Evolutionary conservation across 2,888 invertebrate genomes (phyloP).

Genomic region (Rhyacophila evoluta): DNA sequence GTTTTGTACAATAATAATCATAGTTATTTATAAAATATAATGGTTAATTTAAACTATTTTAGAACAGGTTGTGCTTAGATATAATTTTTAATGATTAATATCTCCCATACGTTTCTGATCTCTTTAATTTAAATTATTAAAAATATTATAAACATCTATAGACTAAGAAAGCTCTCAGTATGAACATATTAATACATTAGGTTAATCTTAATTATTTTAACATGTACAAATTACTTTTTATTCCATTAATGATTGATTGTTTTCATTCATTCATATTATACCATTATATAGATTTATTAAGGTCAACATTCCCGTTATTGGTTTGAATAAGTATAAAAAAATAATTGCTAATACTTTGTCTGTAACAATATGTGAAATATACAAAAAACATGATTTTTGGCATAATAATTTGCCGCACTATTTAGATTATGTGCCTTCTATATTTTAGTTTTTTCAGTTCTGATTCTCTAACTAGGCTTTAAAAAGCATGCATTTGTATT

Average conservation of each 20-base stretch:
- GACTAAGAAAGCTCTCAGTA: neutral
- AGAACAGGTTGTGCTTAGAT: constrained; percentile 1
- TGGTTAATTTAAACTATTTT: neutral
- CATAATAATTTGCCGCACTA: too few species aligned
- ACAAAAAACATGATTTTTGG: too few species aligned
- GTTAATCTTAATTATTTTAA: neutral
- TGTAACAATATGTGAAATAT: neutral
- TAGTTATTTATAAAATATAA: too few species aligned
- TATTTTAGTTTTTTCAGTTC: too few species aligned
- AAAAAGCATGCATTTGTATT: too few species aligned
- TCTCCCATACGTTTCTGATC: neutral
- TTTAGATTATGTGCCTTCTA: too few species aligned
- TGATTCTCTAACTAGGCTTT: too few species aligned
- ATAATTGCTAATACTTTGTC: neutral
- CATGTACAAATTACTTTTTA: neutral
- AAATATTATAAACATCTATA: neutral
- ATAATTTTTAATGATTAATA: neutral
- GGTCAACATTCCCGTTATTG: neutral
- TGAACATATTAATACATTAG: neutral
- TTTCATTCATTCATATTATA: neutral
- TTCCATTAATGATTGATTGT: neutral
- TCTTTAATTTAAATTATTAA: neutral
- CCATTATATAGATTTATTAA: neutral
- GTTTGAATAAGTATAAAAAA: neutral
- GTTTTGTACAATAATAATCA: too few species aligned